A percentile compares a stretch with the other conserved stretches of the same genome.
phyloP scores from a whole-genome alignment of 2,888 invertebrate species.

The Balanococcus diminutus region DNA sequence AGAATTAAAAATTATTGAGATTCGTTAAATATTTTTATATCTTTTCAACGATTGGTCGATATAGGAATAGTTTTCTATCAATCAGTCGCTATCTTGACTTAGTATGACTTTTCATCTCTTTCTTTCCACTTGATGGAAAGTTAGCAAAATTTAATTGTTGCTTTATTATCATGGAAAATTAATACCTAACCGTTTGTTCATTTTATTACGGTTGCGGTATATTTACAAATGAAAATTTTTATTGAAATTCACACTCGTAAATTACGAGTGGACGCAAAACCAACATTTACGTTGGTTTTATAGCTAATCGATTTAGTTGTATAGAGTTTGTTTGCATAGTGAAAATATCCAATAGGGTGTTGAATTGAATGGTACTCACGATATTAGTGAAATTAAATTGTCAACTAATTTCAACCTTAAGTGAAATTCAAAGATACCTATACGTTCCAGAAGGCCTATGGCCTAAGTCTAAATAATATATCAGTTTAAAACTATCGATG shows the following conservation, averaged over 20 bases:
- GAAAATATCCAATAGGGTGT: not conserved
- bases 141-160: not conserved
- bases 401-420: not conserved
- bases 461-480: not conserved
- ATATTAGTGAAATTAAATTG: not conserved
- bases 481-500: not conserved
- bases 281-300: not conserved
- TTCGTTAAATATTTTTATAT: too few species aligned
- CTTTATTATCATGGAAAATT: not conserved
- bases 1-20: too few species aligned
- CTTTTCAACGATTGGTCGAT: too few species aligned
- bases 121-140: not conserved
- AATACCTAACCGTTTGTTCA: not conserved
- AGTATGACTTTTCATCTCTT: not conserved
- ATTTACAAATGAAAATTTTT: not conserved
- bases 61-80: too few species aligned
- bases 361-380: not conserved
- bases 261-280: not conserved
- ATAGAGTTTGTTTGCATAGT: not conserved
- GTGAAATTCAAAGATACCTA: not conserved
- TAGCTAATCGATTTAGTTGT: not conserved
- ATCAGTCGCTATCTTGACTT: not conserved
- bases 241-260: not conserved
- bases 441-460: not conserved
- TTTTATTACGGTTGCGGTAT: not conserved